Evolutionary conservation across 2,888 invertebrate species (phyloP).

Genomic region (Leptura quadrifasciata): DNA sequence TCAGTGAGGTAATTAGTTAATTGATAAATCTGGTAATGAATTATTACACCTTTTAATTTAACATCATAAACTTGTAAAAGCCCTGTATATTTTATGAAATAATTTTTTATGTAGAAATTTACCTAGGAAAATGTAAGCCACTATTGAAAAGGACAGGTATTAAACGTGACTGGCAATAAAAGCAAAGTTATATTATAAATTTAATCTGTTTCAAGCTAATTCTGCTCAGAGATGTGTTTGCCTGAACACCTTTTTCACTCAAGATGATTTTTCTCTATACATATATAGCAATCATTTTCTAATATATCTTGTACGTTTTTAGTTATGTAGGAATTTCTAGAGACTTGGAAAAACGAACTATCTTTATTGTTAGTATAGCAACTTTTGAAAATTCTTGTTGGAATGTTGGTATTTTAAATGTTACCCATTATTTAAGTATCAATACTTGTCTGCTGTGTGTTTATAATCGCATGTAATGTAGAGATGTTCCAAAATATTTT

Average conservation of each 20-base stretch:
- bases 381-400: slow-evolving; percentile 38
- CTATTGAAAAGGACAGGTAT: slow-evolving; percentile 13
- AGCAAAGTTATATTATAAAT: slow-evolving; percentile 3
- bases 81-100: background rate
- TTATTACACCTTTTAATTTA: no score
- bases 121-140: background rate
- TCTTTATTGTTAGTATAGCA: slow-evolving; percentile 38
- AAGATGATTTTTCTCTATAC: slow-evolving; percentile 10
- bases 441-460: slow-evolving; percentile 32
- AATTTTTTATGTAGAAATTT: background rate
- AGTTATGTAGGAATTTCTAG: slow-evolving; percentile 40
- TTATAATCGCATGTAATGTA: slow-evolving; percentile 29
- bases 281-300: slow-evolving; percentile 15
- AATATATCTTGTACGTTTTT: slow-evolving; percentile 22
- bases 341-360: slow-evolving; percentile 36
- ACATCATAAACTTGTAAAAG: no score
- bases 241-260: slow-evolving; percentile 29
- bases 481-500: background rate
- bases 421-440: slow-evolving; percentile 22
- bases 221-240: slow-evolving; percentile 22
- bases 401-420: slow-evolving; percentile 38
- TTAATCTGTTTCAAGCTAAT: background rate
- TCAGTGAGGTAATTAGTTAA: no score
- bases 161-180: slow-evolving; percentile 9
- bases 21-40: no score